Evolutionary conservation across 1,140 invertebrate species (phyloP), one percentile per base, ranked within the genome.

Genomic region (Marisa cornuarietis): DNA sequence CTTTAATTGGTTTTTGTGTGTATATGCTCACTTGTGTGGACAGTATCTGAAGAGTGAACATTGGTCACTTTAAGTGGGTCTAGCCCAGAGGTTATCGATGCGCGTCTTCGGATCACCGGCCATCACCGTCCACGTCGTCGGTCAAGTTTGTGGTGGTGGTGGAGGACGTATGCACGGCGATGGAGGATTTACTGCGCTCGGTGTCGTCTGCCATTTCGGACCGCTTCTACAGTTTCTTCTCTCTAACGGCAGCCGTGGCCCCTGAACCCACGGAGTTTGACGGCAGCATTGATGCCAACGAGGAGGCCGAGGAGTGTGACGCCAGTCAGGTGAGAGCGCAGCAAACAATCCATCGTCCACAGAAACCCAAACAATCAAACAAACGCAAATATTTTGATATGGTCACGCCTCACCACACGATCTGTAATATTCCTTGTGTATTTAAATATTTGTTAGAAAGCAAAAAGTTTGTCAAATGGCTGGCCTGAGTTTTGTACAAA

Each of bases 141-240:
- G 31, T 68, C 31, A 11, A 11, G 31, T 22, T 72, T 49, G 42
- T 51, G 31, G 18, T 16, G 22, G 49, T 58, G 22, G 69, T 51
- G 10, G 69, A 54, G 49, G 31, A 71, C 31, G 31, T 42, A 42
- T 42, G 7, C 24, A 73, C 18, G 4, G 58, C 54, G 8, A 76
- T 76, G 74, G 74, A 76, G 74, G 52, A 42, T 22, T 61, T 76
- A 49, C 49, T 76, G 13, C 24, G 62, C 14, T 62, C 54, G 10
- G 74, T 76, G 74, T 76, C 74, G 61, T 49, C 74, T n/a, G 74
- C 74, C 61, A 76, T 76, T 63, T 24, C 74, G n/a, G 74, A 76
- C 62, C 74, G 74, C 31, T 76, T 76, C 74, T 66, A 76, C 74
- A 76, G 74, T 26, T 76, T 76, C 74, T 76, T 76, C 62, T 76